A percentile compares a stretch with the other conserved stretches of the same genome.
phyloP scores from a whole-genome alignment of 2,113 vertebrate genomes.

The Channa maculata region DNA sequence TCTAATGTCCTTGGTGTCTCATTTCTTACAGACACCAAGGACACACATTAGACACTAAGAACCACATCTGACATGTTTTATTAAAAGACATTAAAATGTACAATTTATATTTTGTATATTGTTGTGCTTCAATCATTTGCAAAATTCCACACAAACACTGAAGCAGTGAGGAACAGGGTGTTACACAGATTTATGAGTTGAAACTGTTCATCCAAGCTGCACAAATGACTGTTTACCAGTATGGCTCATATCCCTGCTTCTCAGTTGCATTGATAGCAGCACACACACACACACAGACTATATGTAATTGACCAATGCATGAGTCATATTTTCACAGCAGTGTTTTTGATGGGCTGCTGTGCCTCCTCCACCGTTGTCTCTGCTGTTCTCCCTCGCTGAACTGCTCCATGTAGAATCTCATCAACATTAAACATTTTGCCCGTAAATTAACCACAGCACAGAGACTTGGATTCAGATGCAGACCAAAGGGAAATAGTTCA shows the following conservation, averaged over 20 bases:
- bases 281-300: background rate
- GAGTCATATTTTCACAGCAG: conserved; percentile 39
- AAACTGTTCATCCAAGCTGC: conserved; percentile 13
- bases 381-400: background rate
- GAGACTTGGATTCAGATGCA: background rate
- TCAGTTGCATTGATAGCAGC: background rate
- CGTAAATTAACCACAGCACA: conserved; percentile 31
- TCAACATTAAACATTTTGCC: conserved; percentile 19
- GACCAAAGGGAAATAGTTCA: no score
- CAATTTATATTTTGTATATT: background rate
- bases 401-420: conserved; percentile 25
- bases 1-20: background rate
- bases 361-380: conserved; percentile 10
- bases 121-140: no score
- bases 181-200: background rate
- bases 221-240: conserved; percentile 5
- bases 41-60: background rate
- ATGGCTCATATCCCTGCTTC: background rate
- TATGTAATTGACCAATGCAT: conserved; percentile 7
- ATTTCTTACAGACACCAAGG: background rate
- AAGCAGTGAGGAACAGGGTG: background rate
- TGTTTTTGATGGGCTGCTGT: conserved; percentile 37
- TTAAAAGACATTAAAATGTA: background rate
- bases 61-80: background rate
- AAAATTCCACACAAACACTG: background rate